phyloP scores from a whole-genome alignment of 1,140 invertebrate genomes.

The Pectinophora gossypiella region DNA sequence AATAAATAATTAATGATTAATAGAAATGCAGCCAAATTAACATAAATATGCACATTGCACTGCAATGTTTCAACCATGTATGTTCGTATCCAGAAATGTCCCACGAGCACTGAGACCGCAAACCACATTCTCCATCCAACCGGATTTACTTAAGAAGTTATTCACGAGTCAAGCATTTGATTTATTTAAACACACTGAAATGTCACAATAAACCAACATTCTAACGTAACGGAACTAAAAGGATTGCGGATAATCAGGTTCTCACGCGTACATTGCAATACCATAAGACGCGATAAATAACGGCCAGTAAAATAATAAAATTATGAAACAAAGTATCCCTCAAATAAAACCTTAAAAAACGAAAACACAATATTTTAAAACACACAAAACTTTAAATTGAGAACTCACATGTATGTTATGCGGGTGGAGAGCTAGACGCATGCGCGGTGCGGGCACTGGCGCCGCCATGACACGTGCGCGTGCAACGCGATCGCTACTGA shows the following conservation, averaged over 20 bases:
- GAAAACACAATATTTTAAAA: conserved; percentile 8
- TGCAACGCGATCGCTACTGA: conserved; percentile 18
- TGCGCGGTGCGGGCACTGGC: conserved; percentile 50
- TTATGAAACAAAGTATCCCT: too few relatives aligned
- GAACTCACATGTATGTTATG: conserved; percentile 64
- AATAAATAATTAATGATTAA: too few relatives aligned
- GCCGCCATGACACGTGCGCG: conserved; percentile 44
- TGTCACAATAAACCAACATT: conserved; percentile 31
- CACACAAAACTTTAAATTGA: not conserved
- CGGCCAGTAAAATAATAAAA: not conserved
- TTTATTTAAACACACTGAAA: too few relatives aligned
- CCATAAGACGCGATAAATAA: not conserved
- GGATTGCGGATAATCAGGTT: conserved; percentile 62
- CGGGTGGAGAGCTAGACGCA: conserved; percentile 54
- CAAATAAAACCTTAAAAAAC: not conserved
- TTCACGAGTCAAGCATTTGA: not conserved
- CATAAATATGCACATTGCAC: too few relatives aligned
- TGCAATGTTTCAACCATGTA: too few relatives aligned
- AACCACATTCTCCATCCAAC: too few relatives aligned
- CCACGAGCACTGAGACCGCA: too few relatives aligned
- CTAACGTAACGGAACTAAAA: conserved; percentile 45
- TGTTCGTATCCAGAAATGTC: too few relatives aligned
- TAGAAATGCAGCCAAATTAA: too few relatives aligned
- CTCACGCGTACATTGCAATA: conserved; percentile 30
- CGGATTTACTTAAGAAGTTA: not conserved